Evolutionary conservation across 2,888 invertebrate genomes (phyloP).

Genomic region (Xylota sylvarum): DNA sequence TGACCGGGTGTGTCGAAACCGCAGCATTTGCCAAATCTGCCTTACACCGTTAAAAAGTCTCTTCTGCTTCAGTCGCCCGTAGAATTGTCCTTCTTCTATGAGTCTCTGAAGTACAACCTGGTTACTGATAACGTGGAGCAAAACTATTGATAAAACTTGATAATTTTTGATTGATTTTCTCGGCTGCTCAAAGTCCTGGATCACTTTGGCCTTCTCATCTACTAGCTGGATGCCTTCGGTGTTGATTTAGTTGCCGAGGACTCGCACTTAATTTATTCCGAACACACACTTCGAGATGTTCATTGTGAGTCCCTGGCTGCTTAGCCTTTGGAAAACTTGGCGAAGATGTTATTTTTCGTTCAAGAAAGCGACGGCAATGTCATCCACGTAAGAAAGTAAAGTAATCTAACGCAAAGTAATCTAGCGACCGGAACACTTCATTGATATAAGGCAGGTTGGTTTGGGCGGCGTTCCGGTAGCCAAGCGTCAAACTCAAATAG

Average conservation of each 20-base stretch:
- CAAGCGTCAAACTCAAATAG: slow-evolving; percentile 69
- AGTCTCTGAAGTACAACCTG: slow-evolving; percentile 56
- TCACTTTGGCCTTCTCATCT: slow-evolving; percentile 64
- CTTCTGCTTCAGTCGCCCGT: slow-evolving; percentile 44
- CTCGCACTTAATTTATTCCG: slow-evolving; percentile 36
- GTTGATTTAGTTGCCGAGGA: slow-evolving; percentile 60
- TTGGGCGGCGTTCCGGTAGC: slow-evolving; percentile 69
- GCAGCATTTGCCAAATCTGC: slow-evolving; percentile 49
- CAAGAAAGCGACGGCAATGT: too few relatives aligned
- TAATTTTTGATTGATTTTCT: slow-evolving; percentile 66
- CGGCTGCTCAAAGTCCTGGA: slow-evolving; percentile 55
- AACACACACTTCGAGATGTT: slow-evolving; percentile 42
- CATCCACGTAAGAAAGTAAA: too few relatives aligned
- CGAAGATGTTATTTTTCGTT: slow-evolving; percentile 36
- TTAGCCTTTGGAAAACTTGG: slow-evolving; percentile 15
- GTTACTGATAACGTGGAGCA: slow-evolving; percentile 45
- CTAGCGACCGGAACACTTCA: too few relatives aligned
- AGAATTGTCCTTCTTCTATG: slow-evolving; percentile 65
- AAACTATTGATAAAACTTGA: slow-evolving; percentile 76
- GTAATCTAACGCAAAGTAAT: too few relatives aligned
- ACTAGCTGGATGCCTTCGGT: slow-evolving; percentile 62
- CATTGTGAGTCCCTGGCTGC: slow-evolving; percentile 26
- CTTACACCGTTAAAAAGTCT: slow-evolving; percentile 67
- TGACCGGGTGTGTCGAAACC: slow-evolving; percentile 34
- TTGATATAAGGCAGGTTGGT: slow-evolving; percentile 70